phyloP scores from a whole-genome alignment of 2,888 invertebrate genomes.

The Xestia xanthographa region DNA sequence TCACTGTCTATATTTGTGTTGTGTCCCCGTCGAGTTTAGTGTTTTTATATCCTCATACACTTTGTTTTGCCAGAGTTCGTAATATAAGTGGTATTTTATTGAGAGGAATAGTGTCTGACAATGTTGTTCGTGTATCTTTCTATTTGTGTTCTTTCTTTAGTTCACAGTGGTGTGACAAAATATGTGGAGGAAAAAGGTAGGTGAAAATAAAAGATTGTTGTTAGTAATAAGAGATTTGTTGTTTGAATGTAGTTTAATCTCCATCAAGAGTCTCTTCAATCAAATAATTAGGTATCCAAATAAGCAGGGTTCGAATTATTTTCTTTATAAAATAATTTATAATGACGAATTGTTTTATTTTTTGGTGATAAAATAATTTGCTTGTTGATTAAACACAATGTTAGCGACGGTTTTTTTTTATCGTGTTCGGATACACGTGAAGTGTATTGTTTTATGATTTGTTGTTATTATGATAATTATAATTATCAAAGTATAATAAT shows the following conservation, averaged over 20 bases:
- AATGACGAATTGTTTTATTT: too few relatives aligned
- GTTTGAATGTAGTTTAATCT: not conserved
- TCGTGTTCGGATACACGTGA: too few relatives aligned
- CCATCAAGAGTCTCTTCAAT: not conserved
- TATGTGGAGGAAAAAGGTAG: conserved; percentile 20
- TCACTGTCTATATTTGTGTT: not conserved
- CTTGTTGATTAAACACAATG: too few relatives aligned
- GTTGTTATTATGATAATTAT: too few relatives aligned
- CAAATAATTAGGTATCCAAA: too few relatives aligned
- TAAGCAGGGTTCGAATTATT: not conserved
- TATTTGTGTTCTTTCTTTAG: conserved; percentile 29
- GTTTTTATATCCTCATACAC: conserved; percentile 32
- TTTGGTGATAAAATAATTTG: too few relatives aligned
- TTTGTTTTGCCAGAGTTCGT: conserved; percentile 21
- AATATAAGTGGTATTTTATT: conserved; percentile 24
- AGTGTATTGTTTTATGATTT: too few relatives aligned
- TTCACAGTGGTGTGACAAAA: conserved; percentile 20
- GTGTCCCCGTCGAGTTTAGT: conserved; percentile 11
- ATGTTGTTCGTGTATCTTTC: conserved; percentile 41
- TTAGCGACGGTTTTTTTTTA: too few relatives aligned
- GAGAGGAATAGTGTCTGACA: conserved; percentile 14
- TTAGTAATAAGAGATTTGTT: too few relatives aligned
- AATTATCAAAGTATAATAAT: too few relatives aligned
- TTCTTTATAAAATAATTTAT: too few relatives aligned
- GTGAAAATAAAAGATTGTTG: not conserved